Conservation (phyloP, 2,797 vertebrate genomes). For the Tarsius wallacei region DNA sequence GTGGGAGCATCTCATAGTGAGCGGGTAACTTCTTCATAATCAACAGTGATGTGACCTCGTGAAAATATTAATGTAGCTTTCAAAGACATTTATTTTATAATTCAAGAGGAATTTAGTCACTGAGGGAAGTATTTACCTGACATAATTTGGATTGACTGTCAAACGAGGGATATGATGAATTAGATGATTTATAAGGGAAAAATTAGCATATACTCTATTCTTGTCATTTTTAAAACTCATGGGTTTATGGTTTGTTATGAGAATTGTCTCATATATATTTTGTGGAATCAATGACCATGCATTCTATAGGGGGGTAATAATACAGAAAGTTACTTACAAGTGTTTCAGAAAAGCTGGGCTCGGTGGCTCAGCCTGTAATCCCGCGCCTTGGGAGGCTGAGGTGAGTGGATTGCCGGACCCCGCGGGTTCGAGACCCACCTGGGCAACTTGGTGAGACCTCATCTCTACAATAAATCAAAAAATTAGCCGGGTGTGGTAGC, state of each 20-base stretch:
- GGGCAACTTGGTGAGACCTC: no score
- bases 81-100: slow-evolving; percentile 24
- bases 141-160: not conserved
- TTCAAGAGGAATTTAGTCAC: not conserved
- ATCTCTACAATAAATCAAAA: no score
- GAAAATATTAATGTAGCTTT: slow-evolving; percentile 5
- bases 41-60: not conserved
- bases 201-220: not conserved
- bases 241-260: not conserved
- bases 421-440: no score
- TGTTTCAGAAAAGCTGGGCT: slow-evolving; percentile 46
- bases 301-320: not conserved
- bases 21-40: not conserved
- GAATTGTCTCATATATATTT: not conserved
- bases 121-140: not conserved
- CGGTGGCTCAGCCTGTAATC: no score
- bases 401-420: no score
- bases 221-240: not conserved
- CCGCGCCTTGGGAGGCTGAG: no score
- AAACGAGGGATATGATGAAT: slow-evolving; percentile 33
- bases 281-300: not conserved
- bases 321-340: not conserved
- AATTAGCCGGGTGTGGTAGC: no score
- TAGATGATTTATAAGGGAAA: not conserved
- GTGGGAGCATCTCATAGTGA: not conserved